Base-by-base conservation (phyloP, 2,888 invertebrate genomes). In the Lapara coniferarum region DNA sequence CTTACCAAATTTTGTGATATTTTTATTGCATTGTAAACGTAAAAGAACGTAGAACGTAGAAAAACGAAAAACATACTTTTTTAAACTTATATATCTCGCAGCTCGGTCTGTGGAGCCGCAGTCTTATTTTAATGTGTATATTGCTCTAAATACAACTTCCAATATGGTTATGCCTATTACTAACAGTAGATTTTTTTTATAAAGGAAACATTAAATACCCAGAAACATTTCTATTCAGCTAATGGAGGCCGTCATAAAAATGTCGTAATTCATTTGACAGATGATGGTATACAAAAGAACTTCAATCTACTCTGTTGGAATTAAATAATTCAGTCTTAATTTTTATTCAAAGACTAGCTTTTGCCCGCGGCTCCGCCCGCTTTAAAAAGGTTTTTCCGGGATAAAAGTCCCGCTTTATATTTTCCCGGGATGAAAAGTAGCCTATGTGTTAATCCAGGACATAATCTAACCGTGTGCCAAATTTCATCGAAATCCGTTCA, bases 201-300 rank as follows among this genome's bases (percentile, higher is more conserved):
- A 70, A 72, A 71, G 55, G 67, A 70, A 73, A 74, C 78, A 81
- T 81, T 81, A 82, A 81, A 37, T 80, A 81, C 75, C 78, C 76
- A 78, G 75, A 82, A 77, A 79, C 76, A 77, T 81, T 85, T 79
- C 84, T 85, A 81, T 83, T 84, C 78, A 77, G 80, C 83, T 86
- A 87, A 88, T 86, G 85, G 85, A 83, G 79, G 78, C 79, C 77
- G 79, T 80, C 82, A 78, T 82, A 83, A 83, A 84, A 84, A 83
- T 83, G 85, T 83, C 85, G 84, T 81, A 85, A 85, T 84, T 86
- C 80, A 85, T 88, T 86, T 86, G 86, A 88, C 85, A 86, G 85
- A 81, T 84, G 87, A 86, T 81, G 83, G 77, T 81, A 81, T 81
- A 80, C 78, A 81, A 82, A 82, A 80, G 76, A 80, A 82, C 80